Conservation (phyloP, 1,140 invertebrate species). For the Tetraneura akinire region DNA sequence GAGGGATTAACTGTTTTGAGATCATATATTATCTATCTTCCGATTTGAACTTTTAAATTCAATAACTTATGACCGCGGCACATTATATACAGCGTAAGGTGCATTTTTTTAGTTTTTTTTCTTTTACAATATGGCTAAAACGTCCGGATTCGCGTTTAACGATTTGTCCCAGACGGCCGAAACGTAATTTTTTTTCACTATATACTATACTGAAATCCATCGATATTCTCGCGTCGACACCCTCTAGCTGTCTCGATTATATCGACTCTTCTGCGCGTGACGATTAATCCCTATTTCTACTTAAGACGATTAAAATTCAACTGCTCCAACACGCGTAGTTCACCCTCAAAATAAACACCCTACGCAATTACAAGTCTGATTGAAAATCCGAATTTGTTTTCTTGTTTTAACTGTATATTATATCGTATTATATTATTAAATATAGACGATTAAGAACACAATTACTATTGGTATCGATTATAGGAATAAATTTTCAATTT, state of each 20-base stretch:
- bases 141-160: constrained; percentile 26
- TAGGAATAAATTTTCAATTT: too few species aligned
- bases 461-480: too few species aligned
- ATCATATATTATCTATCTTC: too few species aligned
- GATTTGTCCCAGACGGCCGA: constrained; percentile 18
- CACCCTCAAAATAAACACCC: not conserved
- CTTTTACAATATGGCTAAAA: not conserved
- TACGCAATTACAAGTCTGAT: not conserved
- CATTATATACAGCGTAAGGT: too few species aligned
- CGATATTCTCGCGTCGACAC: constrained; percentile 18
- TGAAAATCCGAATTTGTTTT: too few species aligned
- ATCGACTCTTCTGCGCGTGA: not conserved
- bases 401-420: too few species aligned
- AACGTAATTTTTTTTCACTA: constrained; percentile 17
- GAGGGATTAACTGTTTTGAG: too few species aligned
- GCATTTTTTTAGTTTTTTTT: too few species aligned
- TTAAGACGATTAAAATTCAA: constrained; percentile 20
- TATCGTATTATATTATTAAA: too few species aligned
- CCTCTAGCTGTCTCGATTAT: not conserved
- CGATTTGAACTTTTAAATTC: too few species aligned
- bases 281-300: constrained; percentile 14
- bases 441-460: too few species aligned
- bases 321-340: not conserved
- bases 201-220: not conserved
- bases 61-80: too few species aligned